Evolutionary conservation across 2,797 vertebrate species (phyloP).

Genomic region (Sitta carolinensis): DNA sequence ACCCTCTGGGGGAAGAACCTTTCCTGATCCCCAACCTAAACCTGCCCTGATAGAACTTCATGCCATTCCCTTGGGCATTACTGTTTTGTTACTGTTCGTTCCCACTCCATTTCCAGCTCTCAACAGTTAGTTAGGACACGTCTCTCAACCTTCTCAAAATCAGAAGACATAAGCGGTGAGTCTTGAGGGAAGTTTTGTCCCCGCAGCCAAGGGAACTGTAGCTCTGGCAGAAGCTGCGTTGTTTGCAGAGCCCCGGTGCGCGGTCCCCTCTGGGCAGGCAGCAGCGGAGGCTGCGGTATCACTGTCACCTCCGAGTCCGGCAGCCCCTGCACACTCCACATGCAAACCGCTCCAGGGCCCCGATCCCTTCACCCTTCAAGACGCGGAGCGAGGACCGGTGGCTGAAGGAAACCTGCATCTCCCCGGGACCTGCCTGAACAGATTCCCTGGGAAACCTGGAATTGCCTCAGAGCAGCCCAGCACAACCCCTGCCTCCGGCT

Average conservation of each 20-base stretch:
- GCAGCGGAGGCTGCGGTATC: background rate
- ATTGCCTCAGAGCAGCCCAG: fast-evolving
- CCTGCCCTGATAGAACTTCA: background rate
- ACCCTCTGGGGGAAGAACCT: background rate
- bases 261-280: background rate
- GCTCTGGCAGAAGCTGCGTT: background rate
- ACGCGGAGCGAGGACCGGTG: fast-evolving
- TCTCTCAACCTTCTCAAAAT: background rate
- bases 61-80: background rate
- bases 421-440: background rate
- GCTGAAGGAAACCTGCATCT: background rate
- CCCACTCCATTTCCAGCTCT: background rate
- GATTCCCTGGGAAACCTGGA: too few species aligned
- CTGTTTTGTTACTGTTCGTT: background rate
- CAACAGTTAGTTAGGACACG: background rate
- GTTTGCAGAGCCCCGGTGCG: fast-evolving
- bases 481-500: fast-evolving
- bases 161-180: background rate
- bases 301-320: background rate
- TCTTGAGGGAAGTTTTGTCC: background rate
- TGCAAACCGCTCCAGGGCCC: background rate
- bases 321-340: background rate
- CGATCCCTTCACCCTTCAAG: fast-evolving
- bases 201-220: background rate
- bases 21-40: background rate